Conservation (phyloP, 2,113 vertebrate genomes). For the Naja naja region DNA sequence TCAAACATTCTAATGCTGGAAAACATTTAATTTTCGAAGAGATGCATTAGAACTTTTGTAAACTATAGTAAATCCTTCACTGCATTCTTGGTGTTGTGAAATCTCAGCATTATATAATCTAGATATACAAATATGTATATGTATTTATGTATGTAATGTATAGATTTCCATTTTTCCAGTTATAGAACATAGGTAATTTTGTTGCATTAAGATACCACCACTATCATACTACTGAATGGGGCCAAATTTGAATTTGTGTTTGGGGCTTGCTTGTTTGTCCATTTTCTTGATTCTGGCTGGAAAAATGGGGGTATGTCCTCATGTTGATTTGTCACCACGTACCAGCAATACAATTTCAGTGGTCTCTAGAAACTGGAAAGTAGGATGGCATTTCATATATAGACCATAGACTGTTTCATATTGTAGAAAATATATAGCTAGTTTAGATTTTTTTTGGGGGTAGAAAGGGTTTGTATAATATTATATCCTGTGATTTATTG, state of each 20-base stretch:
- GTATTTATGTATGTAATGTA: not conserved
- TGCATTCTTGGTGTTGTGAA: constrained; percentile 16
- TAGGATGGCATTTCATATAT: not conserved
- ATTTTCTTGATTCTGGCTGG: not conserved
- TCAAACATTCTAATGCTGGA: constrained; percentile 41
- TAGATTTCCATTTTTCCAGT: not conserved
- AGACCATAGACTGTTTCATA: not conserved
- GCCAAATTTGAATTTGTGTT: not conserved
- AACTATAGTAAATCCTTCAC: not conserved
- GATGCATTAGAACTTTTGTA: not conserved
- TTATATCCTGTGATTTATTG: constrained; percentile 49
- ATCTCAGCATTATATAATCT: constrained; percentile 7
- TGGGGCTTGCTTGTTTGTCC: not conserved
- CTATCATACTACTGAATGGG: not conserved
- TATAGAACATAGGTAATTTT: not conserved
- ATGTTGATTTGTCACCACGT: not conserved
- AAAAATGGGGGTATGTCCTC: not conserved
- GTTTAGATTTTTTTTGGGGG: constrained; percentile 36
- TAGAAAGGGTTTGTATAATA: not conserved
- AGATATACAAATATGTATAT: not conserved
- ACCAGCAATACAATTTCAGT: not conserved
- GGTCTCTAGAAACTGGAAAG: not conserved
- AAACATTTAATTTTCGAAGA: constrained; percentile 34
- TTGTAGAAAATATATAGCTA: constrained; percentile 37
- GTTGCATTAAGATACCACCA: not conserved